A percentile compares a stretch with the other conserved stretches of the same genome.
Evolutionary conservation across 2,113 vertebrate species (phyloP).

Genomic region (Tricholaema leucomelas): DNA sequence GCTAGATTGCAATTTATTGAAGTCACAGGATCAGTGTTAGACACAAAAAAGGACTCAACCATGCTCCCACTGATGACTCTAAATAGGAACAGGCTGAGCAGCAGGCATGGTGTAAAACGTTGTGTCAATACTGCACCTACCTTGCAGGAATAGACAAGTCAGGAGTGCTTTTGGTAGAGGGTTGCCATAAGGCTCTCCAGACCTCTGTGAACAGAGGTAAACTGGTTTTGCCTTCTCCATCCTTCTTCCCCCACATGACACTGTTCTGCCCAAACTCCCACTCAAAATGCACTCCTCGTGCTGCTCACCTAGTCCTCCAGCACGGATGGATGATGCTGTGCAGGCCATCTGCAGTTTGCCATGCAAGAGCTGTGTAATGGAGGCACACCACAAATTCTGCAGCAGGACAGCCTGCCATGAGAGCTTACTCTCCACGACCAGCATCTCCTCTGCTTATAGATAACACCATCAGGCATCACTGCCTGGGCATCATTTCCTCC

Average conservation of each 20-base stretch:
- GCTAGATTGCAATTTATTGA: background rate
- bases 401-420: background rate
- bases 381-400: background rate
- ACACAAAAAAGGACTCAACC: background rate
- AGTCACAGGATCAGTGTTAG: background rate
- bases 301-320: background rate
- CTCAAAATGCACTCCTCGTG: fast-evolving
- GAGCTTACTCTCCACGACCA: fast-evolving
- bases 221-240: background rate
- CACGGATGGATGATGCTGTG: background rate
- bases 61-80: background rate
- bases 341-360: background rate
- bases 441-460: fast-evolving
- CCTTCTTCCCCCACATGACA: background rate
- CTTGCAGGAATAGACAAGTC: background rate
- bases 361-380: background rate
- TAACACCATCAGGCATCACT: background rate
- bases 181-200: background rate
- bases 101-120: background rate
- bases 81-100: background rate
- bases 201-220: background rate
- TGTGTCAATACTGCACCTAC: background rate
- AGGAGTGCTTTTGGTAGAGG: background rate
- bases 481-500: background rate
- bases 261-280: background rate